Evolutionary conservation across 2,113 vertebrate genomes (phyloP).

Genomic region (Tauraco erythrolophus): DNA sequence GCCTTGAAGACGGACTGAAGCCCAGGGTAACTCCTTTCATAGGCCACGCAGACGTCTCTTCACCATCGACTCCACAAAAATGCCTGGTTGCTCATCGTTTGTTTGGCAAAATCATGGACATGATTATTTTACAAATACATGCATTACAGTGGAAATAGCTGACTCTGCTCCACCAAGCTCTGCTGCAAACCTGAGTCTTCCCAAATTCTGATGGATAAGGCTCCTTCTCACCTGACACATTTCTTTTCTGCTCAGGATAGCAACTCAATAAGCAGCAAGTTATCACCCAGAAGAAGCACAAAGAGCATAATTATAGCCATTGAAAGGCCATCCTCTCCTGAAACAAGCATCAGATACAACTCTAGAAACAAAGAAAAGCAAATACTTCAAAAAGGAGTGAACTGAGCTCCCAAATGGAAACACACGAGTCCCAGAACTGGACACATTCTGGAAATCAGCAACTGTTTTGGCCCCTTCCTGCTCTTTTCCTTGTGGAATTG

Average conservation of each 20-base stretch:
- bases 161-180: neutral
- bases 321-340: neutral
- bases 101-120: neutral
- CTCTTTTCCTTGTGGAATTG: neutral
- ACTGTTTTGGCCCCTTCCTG: neutral
- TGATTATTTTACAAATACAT: neutral
- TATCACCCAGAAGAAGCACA: neutral
- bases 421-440: neutral
- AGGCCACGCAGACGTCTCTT: neutral
- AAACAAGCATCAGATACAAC: neutral
- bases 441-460: neutral
- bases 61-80: neutral
- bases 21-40: neutral
- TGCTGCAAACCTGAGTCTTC: neutral
- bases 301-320: neutral
- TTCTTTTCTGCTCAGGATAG: neutral
- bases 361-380: neutral
- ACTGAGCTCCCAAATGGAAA: neutral
- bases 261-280: neutral
- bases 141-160: neutral
- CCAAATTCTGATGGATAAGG: neutral
- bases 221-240: neutral
- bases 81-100: neutral
- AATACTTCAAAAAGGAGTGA: neutral
- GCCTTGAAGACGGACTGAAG: neutral